phyloP scores from a whole-genome alignment of 2,888 invertebrate genomes.

The Eucera pruinosa region DNA sequence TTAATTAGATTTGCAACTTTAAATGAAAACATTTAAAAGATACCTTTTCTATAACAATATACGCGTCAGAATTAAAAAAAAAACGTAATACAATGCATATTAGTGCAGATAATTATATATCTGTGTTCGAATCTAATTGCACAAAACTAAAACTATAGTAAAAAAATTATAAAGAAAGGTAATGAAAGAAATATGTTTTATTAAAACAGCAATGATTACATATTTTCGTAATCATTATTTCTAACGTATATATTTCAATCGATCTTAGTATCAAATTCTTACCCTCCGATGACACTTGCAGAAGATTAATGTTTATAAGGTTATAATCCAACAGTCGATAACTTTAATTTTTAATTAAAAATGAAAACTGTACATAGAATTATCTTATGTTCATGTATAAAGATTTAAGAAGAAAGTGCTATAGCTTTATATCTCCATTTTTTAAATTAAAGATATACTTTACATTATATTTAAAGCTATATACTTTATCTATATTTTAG shows the following conservation, averaged over 20 bases:
- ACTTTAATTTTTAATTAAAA: background rate
- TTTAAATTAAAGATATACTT: background rate
- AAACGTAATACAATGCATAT: too few species aligned
- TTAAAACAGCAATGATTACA: background rate
- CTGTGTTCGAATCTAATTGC: too few species aligned
- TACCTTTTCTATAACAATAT: too few species aligned
- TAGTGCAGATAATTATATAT: too few species aligned
- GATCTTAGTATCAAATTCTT: background rate
- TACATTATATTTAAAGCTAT: background rate
- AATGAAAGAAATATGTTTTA: background rate
- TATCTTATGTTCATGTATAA: background rate
- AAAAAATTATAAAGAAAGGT: background rate
- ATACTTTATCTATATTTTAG: background rate
- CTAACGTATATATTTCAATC: background rate
- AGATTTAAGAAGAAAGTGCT: too few species aligned
- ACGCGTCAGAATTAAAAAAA: too few species aligned
- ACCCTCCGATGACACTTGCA: background rate
- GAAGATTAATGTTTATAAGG: background rate
- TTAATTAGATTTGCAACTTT: background rate
- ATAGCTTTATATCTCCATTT: too few species aligned
- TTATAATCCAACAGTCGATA: conserved; percentile 9
- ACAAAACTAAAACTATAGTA: background rate
- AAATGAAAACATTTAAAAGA: background rate
- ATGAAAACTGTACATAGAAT: background rate
- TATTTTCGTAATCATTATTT: background rate